Percentiles rank a stretch among this genome's conserved stretches.
Conservation (phyloP, 2,797 vertebrate genomes). For the Alcedo atthis region DNA sequence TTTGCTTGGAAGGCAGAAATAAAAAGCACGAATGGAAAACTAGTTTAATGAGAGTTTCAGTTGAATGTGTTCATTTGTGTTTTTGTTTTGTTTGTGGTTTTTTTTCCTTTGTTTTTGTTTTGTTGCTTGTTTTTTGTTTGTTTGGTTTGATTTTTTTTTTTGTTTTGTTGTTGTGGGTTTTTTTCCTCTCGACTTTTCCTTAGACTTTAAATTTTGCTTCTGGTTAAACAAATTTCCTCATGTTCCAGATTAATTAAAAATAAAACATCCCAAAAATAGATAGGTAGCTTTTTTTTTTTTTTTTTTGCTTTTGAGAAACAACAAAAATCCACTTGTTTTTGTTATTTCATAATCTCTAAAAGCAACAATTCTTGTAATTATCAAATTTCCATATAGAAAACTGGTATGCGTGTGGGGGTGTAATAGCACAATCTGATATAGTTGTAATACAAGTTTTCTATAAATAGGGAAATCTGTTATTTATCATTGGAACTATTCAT, state of each 20-base stretch:
- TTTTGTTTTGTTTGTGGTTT: background rate
- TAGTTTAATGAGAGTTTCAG: background rate
- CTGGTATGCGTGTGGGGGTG: conserved; percentile 72
- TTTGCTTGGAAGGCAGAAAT: background rate
- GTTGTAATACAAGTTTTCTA: conserved; percentile 75
- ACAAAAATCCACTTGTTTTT: background rate
- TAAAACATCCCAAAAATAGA: background rate
- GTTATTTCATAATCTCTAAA: conserved; percentile 69
- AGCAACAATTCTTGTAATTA: conserved; percentile 75
- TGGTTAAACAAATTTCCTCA: background rate
- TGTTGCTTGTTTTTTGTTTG: background rate
- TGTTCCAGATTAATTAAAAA: background rate
- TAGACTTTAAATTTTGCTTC: background rate
- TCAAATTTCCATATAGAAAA: conserved; percentile 76
- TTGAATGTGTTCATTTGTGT: too few species aligned
- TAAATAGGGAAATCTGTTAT: conserved; percentile 81
- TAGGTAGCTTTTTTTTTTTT: background rate
- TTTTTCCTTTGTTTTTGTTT: background rate
- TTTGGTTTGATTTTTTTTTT: too few species aligned
- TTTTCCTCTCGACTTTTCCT: background rate
- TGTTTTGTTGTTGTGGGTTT: background rate
- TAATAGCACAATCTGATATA: conserved; percentile 80
- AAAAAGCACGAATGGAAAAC: background rate
- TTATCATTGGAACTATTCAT: conserved; percentile 78
- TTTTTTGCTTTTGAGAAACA: background rate